Percentiles rank a stretch among this genome's conserved stretches.
Evolutionary conservation across 2,797 vertebrate species (phyloP).

Genomic region (Hydrocynus forskahlii): DNA sequence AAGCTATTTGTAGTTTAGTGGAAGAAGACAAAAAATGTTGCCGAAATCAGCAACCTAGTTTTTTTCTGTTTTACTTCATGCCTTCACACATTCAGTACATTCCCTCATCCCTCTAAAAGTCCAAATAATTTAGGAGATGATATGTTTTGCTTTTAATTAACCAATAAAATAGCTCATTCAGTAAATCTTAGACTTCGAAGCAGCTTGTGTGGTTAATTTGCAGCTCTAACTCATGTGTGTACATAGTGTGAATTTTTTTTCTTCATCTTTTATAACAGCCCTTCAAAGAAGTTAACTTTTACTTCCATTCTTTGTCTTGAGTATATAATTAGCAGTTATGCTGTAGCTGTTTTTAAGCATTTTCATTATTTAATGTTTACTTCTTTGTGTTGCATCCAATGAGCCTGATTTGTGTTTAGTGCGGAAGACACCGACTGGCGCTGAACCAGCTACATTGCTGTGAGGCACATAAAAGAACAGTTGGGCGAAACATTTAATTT

Average conservation of each 20-base stretch:
- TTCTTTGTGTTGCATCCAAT: constrained; percentile 18
- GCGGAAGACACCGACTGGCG: not conserved
- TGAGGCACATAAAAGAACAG: not conserved
- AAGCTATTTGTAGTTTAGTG: constrained; percentile 62
- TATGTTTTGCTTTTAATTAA: constrained; percentile 23
- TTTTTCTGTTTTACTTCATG: not conserved
- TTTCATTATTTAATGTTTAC: constrained; percentile 8
- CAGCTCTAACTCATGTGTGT: constrained; percentile 30
- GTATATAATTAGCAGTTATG: constrained; percentile 2
- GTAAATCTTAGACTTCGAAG: constrained; percentile 16
- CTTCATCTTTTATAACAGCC: constrained; percentile 9
- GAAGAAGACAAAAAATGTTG: not conserved
- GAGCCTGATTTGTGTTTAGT: not conserved
- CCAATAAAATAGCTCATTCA: constrained; percentile 6
- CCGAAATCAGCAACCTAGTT: not conserved
- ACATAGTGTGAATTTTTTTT: constrained; percentile 30
- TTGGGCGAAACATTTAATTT: no score
- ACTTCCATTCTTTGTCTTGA: not conserved
- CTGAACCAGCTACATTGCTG: not conserved
- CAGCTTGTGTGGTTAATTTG: constrained; percentile 28
- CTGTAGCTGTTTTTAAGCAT: not conserved
- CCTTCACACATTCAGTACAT: not conserved
- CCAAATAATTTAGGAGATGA: constrained; percentile 1
- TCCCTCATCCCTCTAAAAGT: not conserved
- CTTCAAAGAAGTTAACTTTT: constrained; percentile 7